Evolutionary conservation across 1,140 invertebrate genomes (phyloP), one percentile per base, ranked within the genome.

Genomic region (Cydia pomonella): DNA sequence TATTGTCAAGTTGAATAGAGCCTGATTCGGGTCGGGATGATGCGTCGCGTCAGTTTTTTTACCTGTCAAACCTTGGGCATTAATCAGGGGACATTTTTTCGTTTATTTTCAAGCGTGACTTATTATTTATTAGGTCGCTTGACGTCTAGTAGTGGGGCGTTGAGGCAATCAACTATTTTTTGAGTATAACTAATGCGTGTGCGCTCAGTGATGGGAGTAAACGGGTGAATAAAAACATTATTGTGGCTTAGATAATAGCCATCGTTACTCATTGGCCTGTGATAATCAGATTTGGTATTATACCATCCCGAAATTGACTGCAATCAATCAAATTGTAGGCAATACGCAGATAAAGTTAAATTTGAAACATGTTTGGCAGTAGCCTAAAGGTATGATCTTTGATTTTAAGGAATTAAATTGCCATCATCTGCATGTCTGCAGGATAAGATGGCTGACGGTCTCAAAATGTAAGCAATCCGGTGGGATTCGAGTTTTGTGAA

Each of bases 31-130:
- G 64, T 69, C 29, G 16, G 29, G 64, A 38, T 69, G 64, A 69
- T 69, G 64, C 27, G 64, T 33, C 27, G 64, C 29, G 64, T 69
- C 64, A 69, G 64, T 69, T 69, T 69, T 69, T 69, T 69, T 69
- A 33, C 64, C 64, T 69, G 64, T 69, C 64, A 69, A 69, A 69
- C 64, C 64, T 29, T 33, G 27, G 64, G 64, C 64, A 69, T 69
- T 69, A 69, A 69, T 69, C 64, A 69, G 29, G 18, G 29, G 29
- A 29, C 27, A 18, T 21, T 69, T 69, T 69, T 69, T 69, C 18
- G 64, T 69, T 69, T 69, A 69, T 69, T 69, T 64, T 69, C 10
- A 69, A 69, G 64, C 64, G 64, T 69, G 64, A 69, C 64, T 69
- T 69, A 69, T 69, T 69, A 69, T 69, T 69, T 69, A 69, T 33